A percentile compares a stretch with the other conserved stretches of the same genome.
Conservation (phyloP, 2,888 invertebrate genomes). For the Augochlorella aurata region DNA sequence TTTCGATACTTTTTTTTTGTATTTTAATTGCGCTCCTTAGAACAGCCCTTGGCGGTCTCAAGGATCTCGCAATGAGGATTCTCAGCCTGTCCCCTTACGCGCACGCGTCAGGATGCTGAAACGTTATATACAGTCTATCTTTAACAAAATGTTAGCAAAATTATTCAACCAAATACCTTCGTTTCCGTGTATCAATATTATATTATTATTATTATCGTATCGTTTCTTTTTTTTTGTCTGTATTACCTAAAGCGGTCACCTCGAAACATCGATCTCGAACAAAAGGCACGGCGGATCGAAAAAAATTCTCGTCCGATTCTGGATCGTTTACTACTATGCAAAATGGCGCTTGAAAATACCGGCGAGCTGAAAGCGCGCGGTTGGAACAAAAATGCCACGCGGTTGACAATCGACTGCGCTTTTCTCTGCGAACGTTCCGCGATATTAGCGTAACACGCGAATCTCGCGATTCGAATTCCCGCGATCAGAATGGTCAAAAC, state of each 20-base stretch:
- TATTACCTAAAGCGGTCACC: constrained; percentile 17
- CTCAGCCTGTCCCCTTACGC: constrained; percentile 73
- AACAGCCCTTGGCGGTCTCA: constrained; percentile 74
- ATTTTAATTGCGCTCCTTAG: constrained; percentile 63
- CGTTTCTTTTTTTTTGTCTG: neutral
- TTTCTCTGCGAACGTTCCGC: too few relatives aligned
- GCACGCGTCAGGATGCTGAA: constrained; percentile 81
- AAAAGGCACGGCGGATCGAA: neutral
- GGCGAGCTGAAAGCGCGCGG: too few relatives aligned
- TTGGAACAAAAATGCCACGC: neutral
- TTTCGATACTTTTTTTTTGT: constrained; percentile 51
- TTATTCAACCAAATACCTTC: constrained; percentile 52
- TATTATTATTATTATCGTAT: neutral
- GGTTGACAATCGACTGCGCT: neutral
- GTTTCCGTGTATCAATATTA: constrained; percentile 37
- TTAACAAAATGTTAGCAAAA: constrained; percentile 59
- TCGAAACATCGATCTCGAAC: neutral
- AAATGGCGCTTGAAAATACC: constrained; percentile 4
- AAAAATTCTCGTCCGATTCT: neutral
- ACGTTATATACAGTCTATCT: constrained; percentile 74
- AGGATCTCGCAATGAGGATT: constrained; percentile 72
- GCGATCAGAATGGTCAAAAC: constrained; percentile 31
- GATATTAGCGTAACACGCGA: neutral
- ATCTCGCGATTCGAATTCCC: constrained; percentile 13
- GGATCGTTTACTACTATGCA: neutral